Percentiles rank a stretch among this genome's conserved stretches.
Evolutionary conservation across 2,113 vertebrate species (phyloP).

Genomic region (Saguinus imperator): DNA sequence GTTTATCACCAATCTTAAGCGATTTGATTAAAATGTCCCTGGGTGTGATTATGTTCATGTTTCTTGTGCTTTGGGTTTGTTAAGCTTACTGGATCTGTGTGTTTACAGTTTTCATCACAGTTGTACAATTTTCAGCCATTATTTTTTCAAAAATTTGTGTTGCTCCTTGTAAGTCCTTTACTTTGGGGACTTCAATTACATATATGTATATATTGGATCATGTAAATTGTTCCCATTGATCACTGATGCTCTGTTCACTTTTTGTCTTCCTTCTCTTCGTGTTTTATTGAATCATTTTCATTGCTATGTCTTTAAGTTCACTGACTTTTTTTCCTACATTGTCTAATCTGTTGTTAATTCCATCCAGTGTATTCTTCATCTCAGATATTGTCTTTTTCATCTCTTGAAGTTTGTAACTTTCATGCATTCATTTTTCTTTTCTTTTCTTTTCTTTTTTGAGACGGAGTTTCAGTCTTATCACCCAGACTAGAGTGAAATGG

Average conservation of each 20-base stretch:
- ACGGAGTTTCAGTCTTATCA: too few species aligned
- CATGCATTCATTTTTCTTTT: background rate
- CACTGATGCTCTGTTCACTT: background rate
- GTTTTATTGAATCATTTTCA: background rate
- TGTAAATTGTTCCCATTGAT: background rate
- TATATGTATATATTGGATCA: background rate
- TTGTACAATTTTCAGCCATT: background rate
- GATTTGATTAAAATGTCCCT: background rate
- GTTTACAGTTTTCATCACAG: background rate
- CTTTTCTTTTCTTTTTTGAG: background rate
- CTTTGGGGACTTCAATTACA: background rate
- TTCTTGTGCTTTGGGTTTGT: background rate
- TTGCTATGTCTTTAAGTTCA: background rate
- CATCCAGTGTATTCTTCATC: background rate
- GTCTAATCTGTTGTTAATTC: background rate
- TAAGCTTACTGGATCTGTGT: background rate
- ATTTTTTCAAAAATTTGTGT: background rate
- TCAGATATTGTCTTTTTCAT: background rate
- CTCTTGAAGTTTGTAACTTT: background rate
- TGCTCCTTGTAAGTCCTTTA: background rate
- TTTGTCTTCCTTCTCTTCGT: background rate
- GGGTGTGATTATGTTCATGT: background rate
- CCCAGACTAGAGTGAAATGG: too few species aligned
- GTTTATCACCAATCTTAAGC: background rate
- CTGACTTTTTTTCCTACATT: background rate